phyloP scores from a whole-genome alignment of 2,888 invertebrate species.

The Schizotus pectinicornis region DNA sequence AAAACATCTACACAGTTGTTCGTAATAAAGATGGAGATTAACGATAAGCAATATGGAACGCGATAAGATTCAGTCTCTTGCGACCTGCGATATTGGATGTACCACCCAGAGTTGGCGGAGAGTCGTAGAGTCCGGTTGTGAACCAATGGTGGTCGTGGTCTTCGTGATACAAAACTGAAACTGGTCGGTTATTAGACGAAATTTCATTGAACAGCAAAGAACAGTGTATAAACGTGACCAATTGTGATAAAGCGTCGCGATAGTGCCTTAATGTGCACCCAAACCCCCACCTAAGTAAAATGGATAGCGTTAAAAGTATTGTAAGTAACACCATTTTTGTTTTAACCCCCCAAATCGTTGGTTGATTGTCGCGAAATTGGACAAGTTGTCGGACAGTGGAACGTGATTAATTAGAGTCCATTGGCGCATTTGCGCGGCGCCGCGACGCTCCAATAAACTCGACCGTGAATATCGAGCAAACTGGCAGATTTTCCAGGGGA shows the following conservation, averaged over 20 bases:
- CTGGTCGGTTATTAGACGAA: neutral
- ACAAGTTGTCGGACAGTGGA: slow-evolving; percentile 33
- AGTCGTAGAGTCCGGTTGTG: slow-evolving; percentile 25
- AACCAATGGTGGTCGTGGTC: slow-evolving; percentile 18
- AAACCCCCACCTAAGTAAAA: too few relatives aligned
- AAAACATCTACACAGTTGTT: neutral
- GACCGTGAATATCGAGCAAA: too few relatives aligned
- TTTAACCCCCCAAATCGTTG: neutral
- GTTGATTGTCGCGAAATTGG: neutral
- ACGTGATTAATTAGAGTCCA: slow-evolving; percentile 28
- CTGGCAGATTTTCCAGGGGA: slow-evolving; percentile 4
- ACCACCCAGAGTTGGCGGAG: slow-evolving; percentile 35
- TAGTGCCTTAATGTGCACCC: too few relatives aligned
- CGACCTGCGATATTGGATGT: slow-evolving; percentile 22
- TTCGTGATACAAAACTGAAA: too few relatives aligned
- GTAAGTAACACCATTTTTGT: neutral
- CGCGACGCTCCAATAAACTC: too few relatives aligned
- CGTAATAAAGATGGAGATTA: slow-evolving; percentile 29
- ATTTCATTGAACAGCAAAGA: neutral
- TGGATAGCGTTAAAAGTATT: neutral
- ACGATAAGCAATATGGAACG: slow-evolving; percentile 34
- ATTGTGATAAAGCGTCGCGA: neutral
- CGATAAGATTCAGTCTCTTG: slow-evolving; percentile 34
- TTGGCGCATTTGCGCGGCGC: neutral
- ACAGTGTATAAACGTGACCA: slow-evolving; percentile 23